Conservation (phyloP, 2,113 vertebrate genomes). For the Rattus norvegicus region DNA sequence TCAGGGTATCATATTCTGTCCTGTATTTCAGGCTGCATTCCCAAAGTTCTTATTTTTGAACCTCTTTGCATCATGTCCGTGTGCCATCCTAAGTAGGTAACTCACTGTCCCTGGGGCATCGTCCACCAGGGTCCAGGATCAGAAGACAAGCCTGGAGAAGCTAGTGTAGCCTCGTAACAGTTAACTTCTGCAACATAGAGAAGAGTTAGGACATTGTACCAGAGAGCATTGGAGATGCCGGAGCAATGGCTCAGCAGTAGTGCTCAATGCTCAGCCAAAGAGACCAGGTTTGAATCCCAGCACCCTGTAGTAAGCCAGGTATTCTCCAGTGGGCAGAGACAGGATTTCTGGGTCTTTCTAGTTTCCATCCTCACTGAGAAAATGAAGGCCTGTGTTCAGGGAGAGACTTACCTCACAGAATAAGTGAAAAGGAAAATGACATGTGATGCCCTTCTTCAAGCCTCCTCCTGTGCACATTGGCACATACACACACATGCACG, state of each 20-base stretch:
- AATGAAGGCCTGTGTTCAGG: background rate
- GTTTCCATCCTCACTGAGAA: background rate
- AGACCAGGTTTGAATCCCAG: background rate
- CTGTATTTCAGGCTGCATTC: background rate
- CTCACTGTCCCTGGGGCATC: background rate
- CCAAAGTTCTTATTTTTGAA: background rate
- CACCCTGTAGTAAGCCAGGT: background rate
- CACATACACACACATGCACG: background rate
- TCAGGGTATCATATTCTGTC: background rate
- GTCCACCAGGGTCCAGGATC: background rate
- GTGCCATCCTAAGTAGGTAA: background rate
- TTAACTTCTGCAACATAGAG: background rate
- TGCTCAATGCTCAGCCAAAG: background rate
- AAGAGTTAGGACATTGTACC: conserved; percentile 6
- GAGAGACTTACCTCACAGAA: background rate
- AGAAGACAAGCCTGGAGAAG: background rate
- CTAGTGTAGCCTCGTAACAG: background rate
- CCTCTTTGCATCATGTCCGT: background rate
- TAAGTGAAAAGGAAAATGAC: background rate
- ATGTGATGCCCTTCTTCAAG: background rate
- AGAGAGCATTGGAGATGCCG: background rate
- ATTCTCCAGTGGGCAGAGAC: background rate
- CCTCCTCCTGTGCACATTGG: background rate
- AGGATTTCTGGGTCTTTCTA: background rate
- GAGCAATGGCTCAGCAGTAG: background rate